Base-by-base conservation (phyloP, 2,888 invertebrate genomes). In the Dynastes maya region DNA sequence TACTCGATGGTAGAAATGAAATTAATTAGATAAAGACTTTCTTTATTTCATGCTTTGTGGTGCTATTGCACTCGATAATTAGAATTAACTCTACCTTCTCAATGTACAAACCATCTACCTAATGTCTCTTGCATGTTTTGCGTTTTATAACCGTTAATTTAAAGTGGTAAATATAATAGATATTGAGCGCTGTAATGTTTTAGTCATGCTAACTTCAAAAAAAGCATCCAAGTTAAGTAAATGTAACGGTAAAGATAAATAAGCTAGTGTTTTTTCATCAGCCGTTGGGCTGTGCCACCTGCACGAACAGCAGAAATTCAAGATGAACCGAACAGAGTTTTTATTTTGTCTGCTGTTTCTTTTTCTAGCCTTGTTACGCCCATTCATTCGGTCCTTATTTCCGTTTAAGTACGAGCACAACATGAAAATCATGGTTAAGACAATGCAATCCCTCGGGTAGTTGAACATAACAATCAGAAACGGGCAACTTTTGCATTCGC, bases 401-500 rank as follows among this genome's bases (percentile, higher is more conserved):
- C 61, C 61, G 61, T 61, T 61, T 61, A 74, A 61, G 72, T 61
- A 74, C 72, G 72, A 61, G 49, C 45, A 13, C n/a, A 61, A 74
- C 72, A 74, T 74, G 61, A 74, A 74, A 74, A 74, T 45, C 72
- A 61, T 22, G 49, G 71, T 67, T 16, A 64, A 78, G 76, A 80
- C 80, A 80, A 78, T 76, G 78, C 58, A 55, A 71, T 80, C 80
- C 78, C 80, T 32, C 22, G 79, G 74, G 79, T 74, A 68, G 68
- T 68, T 74, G 64, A 75, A 74, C 78, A 78, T 67, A 75, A 80
- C 80, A 80, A 78, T 80, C 80, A 80, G 75, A 53, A 76, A 71
- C 77, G 70, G 58, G 77, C 67, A 72, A 77, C 77, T 72, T 70
- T 81, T 80, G 72, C 81, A 80, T 81, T 82, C 81, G 61, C 75